Percentiles rank a stretch among this genome's conserved stretches.
Evolutionary conservation across 2,113 vertebrate species (phyloP).

Genomic region (Xenotilapia longispinis): DNA sequence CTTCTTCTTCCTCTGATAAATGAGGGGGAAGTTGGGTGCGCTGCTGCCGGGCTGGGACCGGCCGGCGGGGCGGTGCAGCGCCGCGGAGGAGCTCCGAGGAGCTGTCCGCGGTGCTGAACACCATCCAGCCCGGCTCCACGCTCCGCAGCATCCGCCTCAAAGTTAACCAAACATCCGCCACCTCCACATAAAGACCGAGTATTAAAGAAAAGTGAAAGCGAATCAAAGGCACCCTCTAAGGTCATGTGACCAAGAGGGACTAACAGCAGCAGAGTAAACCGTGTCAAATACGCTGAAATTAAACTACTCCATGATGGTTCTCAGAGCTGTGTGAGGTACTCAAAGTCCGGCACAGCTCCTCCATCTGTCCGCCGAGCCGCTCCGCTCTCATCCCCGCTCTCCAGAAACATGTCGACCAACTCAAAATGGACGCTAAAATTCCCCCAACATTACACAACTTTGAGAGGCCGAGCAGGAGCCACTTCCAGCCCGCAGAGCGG

Average conservation of each 20-base stretch:
- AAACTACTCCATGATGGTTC: neutral
- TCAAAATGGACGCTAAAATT: conserved; percentile 92
- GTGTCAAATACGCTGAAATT: neutral
- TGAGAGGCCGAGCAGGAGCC: neutral
- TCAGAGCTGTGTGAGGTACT: neutral
- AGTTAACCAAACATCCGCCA: conserved; percentile 12
- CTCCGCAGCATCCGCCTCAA: neutral
- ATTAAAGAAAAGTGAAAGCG: conserved; percentile 70
- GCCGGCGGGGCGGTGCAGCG: conserved; percentile 23
- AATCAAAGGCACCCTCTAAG: conserved; percentile 71
- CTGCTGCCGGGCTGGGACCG: conserved; percentile 43
- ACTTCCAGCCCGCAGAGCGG: neutral
- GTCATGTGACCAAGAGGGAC: conserved; percentile 79
- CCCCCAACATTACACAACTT: conserved; percentile 69
- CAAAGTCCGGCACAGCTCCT: neutral
- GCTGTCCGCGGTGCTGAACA: conserved; percentile 83
- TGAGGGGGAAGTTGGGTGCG: conserved; percentile 18
- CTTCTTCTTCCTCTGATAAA: neutral
- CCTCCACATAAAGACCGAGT: neutral
- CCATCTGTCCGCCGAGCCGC: conserved; percentile 29
- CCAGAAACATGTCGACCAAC: conserved; percentile 89
- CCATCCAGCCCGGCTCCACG: neutral
- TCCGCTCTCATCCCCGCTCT: conserved; percentile 64
- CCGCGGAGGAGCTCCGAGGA: neutral
- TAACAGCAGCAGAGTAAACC: conserved; percentile 34